Base-by-base conservation (phyloP, 1,140 invertebrate species). In the Drosophila guanche region DNA sequence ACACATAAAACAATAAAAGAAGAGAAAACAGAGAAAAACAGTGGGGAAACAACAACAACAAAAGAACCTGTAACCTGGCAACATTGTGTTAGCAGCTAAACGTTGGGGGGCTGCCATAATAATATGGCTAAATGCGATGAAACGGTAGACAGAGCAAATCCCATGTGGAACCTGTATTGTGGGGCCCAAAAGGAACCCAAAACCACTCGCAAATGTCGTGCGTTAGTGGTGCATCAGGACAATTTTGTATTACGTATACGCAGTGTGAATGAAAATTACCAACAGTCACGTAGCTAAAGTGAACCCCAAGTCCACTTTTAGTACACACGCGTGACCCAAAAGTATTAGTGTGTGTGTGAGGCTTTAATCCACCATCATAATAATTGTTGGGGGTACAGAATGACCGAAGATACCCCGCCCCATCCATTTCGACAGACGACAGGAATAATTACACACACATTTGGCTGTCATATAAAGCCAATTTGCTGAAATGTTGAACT, bases 231-330 rank as follows among this genome's bases (percentile, higher is more conserved):
- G 68, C 70, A 58, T 42, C 6, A 59, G 42, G 33, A 12, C 59
- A 80, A 4, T 10, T 66, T 80, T 60, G 27, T 41, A 60, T 79
- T 71, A 84, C 60, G 79, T 84, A 83, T 83, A 76, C 79, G 79
- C 70, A 55, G 54, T 60, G 74, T 60, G 57, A 41, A 57, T 52
- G 25, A 59, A 83, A 71, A 61, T 74, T 74, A 66, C 47, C 47
- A 40, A 27, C 41, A 68, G 55, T 65, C 69, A 74, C 59, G 56
- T 73, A 73, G 45, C 51, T 55, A 65, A 65, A 73, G 52, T 51
- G 16, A 72, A 73, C 69, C 65, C 56, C 77, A 33, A 59, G 54
- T 63, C 57, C 52, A 43, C 51, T 73, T 73, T 73, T 48, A 56
- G 46, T 63, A 70, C 51, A 50, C 57, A 73, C 67, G 67, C 57